Conservation (phyloP, 2,113 vertebrate species). For the Callipepla squamata region DNA sequence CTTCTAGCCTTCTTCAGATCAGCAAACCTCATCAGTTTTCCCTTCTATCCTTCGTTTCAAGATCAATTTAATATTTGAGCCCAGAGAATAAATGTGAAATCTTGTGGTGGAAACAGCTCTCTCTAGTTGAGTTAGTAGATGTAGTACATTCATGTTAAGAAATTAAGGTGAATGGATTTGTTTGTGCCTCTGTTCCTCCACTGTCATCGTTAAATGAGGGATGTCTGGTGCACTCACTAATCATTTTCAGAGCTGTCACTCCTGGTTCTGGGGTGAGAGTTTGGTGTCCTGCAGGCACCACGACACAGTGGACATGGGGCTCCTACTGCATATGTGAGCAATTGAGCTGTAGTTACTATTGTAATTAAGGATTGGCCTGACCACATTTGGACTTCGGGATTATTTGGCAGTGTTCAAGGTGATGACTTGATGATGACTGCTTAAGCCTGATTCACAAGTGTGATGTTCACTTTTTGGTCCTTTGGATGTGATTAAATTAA, state of each 20-base stretch:
- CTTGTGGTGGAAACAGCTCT: neutral
- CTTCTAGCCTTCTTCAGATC: neutral
- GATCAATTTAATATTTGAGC: neutral
- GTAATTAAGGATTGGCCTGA: neutral
- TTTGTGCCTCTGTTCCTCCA: neutral
- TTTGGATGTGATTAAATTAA: neutral
- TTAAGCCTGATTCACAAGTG: neutral
- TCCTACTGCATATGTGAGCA: rapidly evolving
- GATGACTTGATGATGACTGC: neutral
- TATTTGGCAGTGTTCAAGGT: neutral
- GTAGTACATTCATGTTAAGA: neutral
- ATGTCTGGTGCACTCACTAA: neutral
- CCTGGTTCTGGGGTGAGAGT: neutral
- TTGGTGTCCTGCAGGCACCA: neutral
- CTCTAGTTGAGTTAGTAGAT: rapidly evolving
- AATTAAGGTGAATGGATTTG: neutral
- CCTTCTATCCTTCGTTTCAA: neutral
- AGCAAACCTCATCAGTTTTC: neutral
- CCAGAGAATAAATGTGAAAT: neutral
- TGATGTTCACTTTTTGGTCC: neutral
- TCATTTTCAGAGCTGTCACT: neutral
- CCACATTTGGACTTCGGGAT: neutral
- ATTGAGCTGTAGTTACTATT: rapidly evolving
- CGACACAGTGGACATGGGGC: rapidly evolving
- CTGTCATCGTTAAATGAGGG: neutral